A percentile compares a stretch with the other conserved stretches of the same genome.
Evolutionary conservation across 2,113 vertebrate genomes (phyloP).

Genomic region (Phaethon lepturus): DNA sequence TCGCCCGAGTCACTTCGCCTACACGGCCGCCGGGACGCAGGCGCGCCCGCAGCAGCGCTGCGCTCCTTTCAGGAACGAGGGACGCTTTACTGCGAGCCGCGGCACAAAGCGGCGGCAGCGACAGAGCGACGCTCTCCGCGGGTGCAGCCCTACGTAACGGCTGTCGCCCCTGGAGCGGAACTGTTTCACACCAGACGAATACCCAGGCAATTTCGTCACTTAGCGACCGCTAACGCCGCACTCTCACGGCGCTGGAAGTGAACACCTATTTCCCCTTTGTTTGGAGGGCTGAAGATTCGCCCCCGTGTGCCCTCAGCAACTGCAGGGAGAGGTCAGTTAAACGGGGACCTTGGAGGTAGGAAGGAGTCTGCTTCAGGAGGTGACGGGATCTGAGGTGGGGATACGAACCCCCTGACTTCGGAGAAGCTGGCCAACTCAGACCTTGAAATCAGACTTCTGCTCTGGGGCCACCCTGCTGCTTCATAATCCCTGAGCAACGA

Average conservation of each 20-base stretch:
- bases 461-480: neutral
- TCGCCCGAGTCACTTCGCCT: neutral
- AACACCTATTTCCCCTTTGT: rapidly evolving
- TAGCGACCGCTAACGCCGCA: rapidly evolving
- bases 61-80: too few species aligned
- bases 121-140: neutral
- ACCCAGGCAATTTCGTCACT: neutral
- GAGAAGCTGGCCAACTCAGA: neutral
- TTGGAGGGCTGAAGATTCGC: neutral
- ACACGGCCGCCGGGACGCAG: neutral
- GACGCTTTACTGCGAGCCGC: neutral
- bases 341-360: neutral
- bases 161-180: neutral
- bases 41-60: rapidly evolving
- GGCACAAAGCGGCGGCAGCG: rapidly evolving
- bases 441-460: neutral
- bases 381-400: neutral
- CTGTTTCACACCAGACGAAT: neutral
- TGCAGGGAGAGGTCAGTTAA: neutral
- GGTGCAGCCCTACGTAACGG: rapidly evolving
- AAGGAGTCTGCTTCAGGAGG: neutral
- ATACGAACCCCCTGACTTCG: rapidly evolving
- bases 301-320: neutral
- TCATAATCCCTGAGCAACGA: neutral
- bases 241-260: neutral